Percentiles rank a stretch among this genome's conserved stretches.
Evolutionary conservation across 2,888 invertebrate species (phyloP).

Genomic region (Oscheius sp.): DNA sequence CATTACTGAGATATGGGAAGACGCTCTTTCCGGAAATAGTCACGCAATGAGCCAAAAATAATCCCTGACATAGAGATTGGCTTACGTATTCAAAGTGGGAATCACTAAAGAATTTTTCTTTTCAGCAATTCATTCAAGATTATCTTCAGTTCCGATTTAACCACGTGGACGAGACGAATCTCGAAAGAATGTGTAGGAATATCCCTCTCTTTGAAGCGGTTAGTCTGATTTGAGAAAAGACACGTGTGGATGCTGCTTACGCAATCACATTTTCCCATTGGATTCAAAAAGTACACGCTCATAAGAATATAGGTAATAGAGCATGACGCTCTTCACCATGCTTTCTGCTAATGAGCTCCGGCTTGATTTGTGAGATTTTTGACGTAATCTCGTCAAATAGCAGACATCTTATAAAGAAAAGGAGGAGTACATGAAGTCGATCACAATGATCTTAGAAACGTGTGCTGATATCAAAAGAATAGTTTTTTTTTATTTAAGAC

Average conservation of each 20-base stretch:
- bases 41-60: background rate
- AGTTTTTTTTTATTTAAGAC: no score
- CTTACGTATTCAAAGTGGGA: no score
- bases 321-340: background rate
- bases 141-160: constrained; percentile 54
- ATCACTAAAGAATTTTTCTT: background rate
- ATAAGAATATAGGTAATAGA: background rate
- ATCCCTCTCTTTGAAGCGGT: constrained; percentile 68
- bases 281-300: no score
- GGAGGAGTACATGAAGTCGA: no score
- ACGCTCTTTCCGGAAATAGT: background rate
- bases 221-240: constrained; percentile 22
- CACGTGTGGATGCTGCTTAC: background rate
- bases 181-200: constrained; percentile 46
- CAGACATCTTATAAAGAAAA: background rate
- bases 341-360: constrained; percentile 22
- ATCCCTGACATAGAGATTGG: background rate
- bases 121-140: constrained; percentile 52
- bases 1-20: constrained; percentile 3
- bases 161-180: constrained; percentile 23
- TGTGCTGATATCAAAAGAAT: no score
- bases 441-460: no score
- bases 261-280: background rate
- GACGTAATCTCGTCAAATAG: constrained; percentile 7
- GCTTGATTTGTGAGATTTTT: background rate